Conservation (phyloP, 2,797 vertebrate genomes). For the Epinephelus coioides region DNA sequence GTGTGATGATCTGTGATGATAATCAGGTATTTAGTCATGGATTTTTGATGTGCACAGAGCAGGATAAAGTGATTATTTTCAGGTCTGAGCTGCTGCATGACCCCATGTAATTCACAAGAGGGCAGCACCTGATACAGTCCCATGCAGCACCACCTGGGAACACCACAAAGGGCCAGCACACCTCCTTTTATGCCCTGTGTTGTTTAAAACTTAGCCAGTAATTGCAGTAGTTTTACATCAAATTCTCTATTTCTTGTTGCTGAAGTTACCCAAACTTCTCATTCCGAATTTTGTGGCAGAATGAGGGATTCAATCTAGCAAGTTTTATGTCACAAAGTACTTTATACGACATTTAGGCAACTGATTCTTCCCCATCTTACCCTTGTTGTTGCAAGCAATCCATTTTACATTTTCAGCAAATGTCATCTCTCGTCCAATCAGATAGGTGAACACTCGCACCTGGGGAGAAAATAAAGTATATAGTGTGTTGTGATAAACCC, state of each 20-base stretch:
- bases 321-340: not conserved
- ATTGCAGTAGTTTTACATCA: slow-evolving; percentile 1
- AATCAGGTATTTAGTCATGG: slow-evolving; percentile 68
- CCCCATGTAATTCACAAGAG: slow-evolving; percentile 67
- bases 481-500: not conserved
- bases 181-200: not conserved
- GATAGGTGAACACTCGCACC: slow-evolving; percentile 97
- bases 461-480: slow-evolving; percentile 60
- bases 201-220: not conserved
- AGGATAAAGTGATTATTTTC: slow-evolving; percentile 64
- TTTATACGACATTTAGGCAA: not conserved
- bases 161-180: not conserved
- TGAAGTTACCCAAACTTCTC: not conserved
- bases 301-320: not conserved
- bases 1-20: slow-evolving; percentile 50
- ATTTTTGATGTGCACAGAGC: slow-evolving; percentile 45
- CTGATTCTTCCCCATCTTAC: slow-evolving; percentile 66
- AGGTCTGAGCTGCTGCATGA: slow-evolving; percentile 52
- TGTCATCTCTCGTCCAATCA: slow-evolving; percentile 95
- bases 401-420: slow-evolving; percentile 94
- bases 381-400: slow-evolving; percentile 99
- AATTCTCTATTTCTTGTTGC: not conserved
- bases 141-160: slow-evolving; percentile 21
- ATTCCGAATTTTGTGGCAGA: not conserved
- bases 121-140: slow-evolving; percentile 66